These are phyloP conservation scores for Apeltes quadracus DNA, from an alignment of 2,113 vertebrate species.

Conservation along the genomic window DNA sequence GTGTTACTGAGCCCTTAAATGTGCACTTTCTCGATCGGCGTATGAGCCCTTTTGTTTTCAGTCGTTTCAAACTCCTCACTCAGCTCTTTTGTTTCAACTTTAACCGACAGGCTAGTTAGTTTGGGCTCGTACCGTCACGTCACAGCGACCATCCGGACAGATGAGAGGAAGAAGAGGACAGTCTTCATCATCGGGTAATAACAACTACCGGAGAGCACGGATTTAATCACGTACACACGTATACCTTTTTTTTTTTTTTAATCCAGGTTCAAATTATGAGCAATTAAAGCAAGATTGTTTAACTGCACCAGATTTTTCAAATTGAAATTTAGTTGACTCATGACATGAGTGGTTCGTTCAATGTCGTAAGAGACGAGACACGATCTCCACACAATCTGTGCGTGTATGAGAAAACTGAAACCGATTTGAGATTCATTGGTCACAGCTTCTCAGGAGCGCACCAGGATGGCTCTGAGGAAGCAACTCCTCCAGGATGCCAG, in stretches of 20 bases:
- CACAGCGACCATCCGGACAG: not conserved
- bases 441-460: slow-evolving; percentile 15
- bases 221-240: not conserved
- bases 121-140: not conserved
- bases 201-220: not conserved
- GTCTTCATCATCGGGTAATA: slow-evolving; percentile 1
- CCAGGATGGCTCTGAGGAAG: slow-evolving; percentile 60
- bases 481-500: not conserved
- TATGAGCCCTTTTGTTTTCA: not conserved
- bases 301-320: not conserved
- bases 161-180: slow-evolving; percentile 44
- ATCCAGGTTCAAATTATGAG: not conserved
- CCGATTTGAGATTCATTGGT: not conserved
- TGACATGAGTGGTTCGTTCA: not conserved
- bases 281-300: not conserved
- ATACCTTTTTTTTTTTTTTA: not conserved
- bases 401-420: not conserved
- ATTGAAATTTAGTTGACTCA: not conserved
- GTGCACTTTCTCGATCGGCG: not conserved
- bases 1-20: too few relatives aligned
- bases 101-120: not conserved
- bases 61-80: not conserved
- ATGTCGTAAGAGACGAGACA: not conserved
- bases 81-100: not conserved
- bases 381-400: not conserved